These are phyloP conservation scores for Phodopus roborovskii DNA, from an alignment of 2,113 vertebrate genomes.

Conservation along the genomic window DNA sequence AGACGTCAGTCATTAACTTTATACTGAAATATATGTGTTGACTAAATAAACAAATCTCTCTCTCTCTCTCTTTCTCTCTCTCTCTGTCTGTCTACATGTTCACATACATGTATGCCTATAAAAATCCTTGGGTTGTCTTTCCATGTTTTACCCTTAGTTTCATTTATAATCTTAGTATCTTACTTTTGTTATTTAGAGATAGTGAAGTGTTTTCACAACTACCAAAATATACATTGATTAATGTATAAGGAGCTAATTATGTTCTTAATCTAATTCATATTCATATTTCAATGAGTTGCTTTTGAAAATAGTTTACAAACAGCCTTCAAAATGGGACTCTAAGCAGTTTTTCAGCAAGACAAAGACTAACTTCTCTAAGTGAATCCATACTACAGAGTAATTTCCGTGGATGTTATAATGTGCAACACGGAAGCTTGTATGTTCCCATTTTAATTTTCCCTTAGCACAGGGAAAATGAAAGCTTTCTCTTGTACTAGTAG, in stretches of 20 bases:
- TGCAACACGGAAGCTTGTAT: background rate
- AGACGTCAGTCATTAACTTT: background rate
- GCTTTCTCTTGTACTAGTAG: background rate
- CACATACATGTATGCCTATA: background rate
- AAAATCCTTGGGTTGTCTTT: background rate
- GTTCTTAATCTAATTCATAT: background rate
- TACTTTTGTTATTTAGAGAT: background rate
- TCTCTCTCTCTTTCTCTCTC: background rate
- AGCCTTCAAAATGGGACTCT: background rate
- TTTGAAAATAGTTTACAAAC: constrained; percentile 24
- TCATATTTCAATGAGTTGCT: constrained; percentile 30
- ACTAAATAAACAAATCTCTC: background rate
- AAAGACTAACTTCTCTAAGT: constrained; percentile 13
- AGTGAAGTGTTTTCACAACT: constrained; percentile 22
- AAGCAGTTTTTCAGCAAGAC: background rate
- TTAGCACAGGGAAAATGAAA: background rate
- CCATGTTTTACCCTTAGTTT: constrained; percentile 21
- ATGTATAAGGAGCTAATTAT: constrained; percentile 43
- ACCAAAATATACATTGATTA: background rate
- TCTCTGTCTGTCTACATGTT: background rate
- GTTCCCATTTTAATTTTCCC: background rate
- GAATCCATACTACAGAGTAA: background rate
- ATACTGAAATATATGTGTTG: constrained; percentile 39
- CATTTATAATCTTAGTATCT: background rate
- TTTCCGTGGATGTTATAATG: background rate